Percentiles rank a stretch among this genome's conserved stretches.
These are phyloP conservation scores for Oreochromis tanganicae DNA, from an alignment of 2,113 vertebrate species.

Conservation along the genomic window DNA sequence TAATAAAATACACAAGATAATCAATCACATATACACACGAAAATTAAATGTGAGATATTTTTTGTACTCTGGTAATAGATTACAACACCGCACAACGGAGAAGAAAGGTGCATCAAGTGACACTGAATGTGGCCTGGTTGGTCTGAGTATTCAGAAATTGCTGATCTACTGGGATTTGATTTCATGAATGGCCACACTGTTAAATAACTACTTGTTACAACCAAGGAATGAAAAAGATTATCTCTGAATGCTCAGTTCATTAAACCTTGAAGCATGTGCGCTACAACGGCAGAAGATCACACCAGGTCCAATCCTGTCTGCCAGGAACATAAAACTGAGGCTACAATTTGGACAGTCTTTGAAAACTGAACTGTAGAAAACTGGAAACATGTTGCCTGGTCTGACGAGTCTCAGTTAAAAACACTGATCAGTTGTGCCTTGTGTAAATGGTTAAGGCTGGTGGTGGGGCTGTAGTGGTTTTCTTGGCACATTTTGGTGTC, in stretches of 20 bases:
- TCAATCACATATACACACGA: not conserved
- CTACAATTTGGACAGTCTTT: not conserved
- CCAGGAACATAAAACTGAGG: not conserved
- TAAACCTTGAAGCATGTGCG: not conserved
- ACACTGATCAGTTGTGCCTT: not conserved
- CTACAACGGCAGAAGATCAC: not conserved
- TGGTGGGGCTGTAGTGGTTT: not conserved
- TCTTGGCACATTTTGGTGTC: not conserved
- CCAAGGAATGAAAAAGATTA: not conserved
- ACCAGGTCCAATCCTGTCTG: not conserved
- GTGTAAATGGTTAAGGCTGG: not conserved
- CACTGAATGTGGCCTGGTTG: not conserved
- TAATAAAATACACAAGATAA: not conserved
- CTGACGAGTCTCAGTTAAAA: not conserved
- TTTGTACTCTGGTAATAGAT: not conserved
- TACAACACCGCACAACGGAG: not conserved
- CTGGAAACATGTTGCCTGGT: not conserved
- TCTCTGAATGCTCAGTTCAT: not conserved
- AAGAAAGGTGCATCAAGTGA: not conserved
- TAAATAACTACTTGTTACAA: not conserved
- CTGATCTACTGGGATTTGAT: not conserved
- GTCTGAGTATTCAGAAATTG: not conserved
- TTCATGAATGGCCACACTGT: not conserved
- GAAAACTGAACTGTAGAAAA: not conserved
- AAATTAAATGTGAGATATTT: not conserved